Base-by-base conservation (phyloP, 53 echinoderm and acorn worm species). In the Stichopus horrens region DNA sequence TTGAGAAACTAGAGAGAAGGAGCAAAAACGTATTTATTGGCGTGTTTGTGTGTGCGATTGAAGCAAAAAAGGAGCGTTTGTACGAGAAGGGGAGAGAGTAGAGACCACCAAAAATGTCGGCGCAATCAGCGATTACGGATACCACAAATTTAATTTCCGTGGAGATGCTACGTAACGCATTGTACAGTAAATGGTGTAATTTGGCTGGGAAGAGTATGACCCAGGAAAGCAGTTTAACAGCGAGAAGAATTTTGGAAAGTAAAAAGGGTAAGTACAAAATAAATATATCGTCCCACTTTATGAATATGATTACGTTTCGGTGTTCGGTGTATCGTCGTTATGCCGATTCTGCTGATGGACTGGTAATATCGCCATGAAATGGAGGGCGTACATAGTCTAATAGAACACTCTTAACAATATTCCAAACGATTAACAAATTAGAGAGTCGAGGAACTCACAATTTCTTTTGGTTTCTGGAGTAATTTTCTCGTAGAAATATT, bases 161-260 rank as follows among this genome's bases (percentile, higher is more conserved):
- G 52, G 99, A 99, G 89, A 91, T 99, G 90, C 88, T 99, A 53
- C 93, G 99, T 53, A 99, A 99, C 88, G 99, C 95, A 52, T 96
- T 99, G 58, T 99, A 96, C 90, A 96, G 99, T 74, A 99, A 99
- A 88, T 99, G 99, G 99, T 99, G 99, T 80, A 93, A 99, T 90
- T 86, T 99, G 51, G 79, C 88, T 58, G 99, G 99, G 55, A 92
- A 95, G 85, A 94, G 93, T 89, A 83, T 97, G 85, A 95, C 91
- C 54, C 91, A 90, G 65, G 95, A 97, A 55, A 97, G 74, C 74
- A 97, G 95, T 88, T 86, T 91, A 55, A 77, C 89, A 11, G 94
- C 97, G 54, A 86, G 90, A 14, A 93, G 93, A 91, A 90, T 97
- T 76, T 86, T 97, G 73, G 95, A 97, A 76, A 91, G 93, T 89